Evolutionary conservation across 2,113 vertebrate genomes (phyloP).

Genomic region (Dicerorhinus sumatrensis): DNA sequence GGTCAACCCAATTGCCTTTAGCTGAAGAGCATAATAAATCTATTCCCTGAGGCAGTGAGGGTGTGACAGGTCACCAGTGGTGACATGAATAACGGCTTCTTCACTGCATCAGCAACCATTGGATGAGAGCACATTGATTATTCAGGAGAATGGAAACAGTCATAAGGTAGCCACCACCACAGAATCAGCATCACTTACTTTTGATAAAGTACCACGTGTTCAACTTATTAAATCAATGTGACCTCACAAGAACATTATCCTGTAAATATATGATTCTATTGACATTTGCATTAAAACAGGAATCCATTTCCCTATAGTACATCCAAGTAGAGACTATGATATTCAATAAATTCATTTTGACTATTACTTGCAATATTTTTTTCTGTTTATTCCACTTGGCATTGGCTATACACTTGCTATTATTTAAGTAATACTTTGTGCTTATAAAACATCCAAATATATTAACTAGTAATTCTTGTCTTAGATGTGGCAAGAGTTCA

Average conservation of each 20-base stretch:
- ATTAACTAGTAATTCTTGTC: constrained; percentile 21
- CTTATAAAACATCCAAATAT: not conserved
- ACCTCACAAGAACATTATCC: not conserved
- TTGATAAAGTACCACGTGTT: not conserved
- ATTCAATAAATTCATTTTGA: constrained; percentile 2
- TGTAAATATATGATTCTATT: not conserved
- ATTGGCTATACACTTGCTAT: not conserved
- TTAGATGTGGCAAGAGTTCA: constrained; percentile 18
- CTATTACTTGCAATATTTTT: not conserved
- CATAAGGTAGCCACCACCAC: not conserved
- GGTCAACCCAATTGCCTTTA: constrained; percentile 31
- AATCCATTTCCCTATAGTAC: not conserved
- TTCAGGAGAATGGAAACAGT: not conserved
- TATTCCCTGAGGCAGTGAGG: not conserved
- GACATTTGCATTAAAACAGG: not conserved
- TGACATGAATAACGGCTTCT: not conserved
- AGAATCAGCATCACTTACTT: not conserved
- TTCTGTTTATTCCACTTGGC: not conserved
- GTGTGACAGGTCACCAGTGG: not conserved
- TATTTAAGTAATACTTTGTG: constrained; percentile 26
- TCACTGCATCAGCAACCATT: not conserved
- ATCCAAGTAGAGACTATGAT: not conserved
- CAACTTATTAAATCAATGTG: not conserved
- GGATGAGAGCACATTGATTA: not conserved
- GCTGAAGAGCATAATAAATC: not conserved